Evolutionary conservation across 2,888 invertebrate species (phyloP), one percentile per base, ranked within the genome.

Genomic region (Idaea aversata): DNA sequence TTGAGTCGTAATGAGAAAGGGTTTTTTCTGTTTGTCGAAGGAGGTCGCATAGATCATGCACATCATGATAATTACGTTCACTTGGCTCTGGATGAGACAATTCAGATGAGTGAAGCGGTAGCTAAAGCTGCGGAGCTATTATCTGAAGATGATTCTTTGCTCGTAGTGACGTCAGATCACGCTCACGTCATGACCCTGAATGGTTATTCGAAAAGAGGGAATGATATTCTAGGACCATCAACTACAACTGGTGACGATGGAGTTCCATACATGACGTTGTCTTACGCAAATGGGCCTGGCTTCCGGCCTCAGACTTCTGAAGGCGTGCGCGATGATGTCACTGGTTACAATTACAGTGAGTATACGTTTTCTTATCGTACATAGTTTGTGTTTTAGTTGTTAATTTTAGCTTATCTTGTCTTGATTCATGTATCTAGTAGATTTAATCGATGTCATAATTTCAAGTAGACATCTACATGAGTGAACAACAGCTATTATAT

Each of bases 141-240:
- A 16, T 63, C 86, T 59, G 88, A 88, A 36, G 88, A 94, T 0
- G 97, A 98, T 69, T 97, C 97, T 0, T 88, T 98, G 59, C 93
- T 97, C 13, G 94, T 97, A 25, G 97, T 96, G 36, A 96, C 96
- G 0, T 93, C 96, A 0, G 97, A 97, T 87, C 97, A 97, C 82
- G 94, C 96, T 0, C 97, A 97, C 83, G 94, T 95, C 0, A 94
- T 97, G 93, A 90, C 94, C 35, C 88, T 95, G 71, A 94, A 93
- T 63, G 97, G 97, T 0, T 97, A 97, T 83, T 93, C 95, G 10
- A 85, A 85, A 25, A 92, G 96, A 63, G 90, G 91, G 16, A 78
- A 80, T 60, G 84, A 87, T 72, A 85, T 93, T 65, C 79, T 88
- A 47, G 93, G 91, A 0, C 75, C 90, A 0, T 84, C 86, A 0